Base-by-base conservation (phyloP, 2,888 invertebrate species). In the Sesia bembeciformis region DNA sequence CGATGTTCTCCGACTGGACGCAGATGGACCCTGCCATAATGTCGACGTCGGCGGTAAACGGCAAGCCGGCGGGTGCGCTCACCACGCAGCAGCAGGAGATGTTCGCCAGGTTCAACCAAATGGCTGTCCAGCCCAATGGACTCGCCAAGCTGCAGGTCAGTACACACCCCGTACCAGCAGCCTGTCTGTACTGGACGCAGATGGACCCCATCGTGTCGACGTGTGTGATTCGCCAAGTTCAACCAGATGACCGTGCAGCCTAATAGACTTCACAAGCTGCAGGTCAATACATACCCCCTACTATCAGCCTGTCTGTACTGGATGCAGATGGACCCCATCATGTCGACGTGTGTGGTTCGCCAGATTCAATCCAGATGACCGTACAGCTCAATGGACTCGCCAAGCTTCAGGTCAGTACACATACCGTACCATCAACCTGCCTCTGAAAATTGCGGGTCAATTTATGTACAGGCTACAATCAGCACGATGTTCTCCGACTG, bases 21-120 rank as follows among this genome's bases (percentile, higher is more conserved):
- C 93, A 95, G 64, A 93, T 97, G 91, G 98, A 98, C 91, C 97
- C 98, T 57, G 97, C 97, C 64, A 97, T 98, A 68, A 93, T 96
- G 79, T 93, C 94, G 60, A 94, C 93, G 61, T 93, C 93, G 60
- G 92, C 93, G 60, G 90, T 87, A 77, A 90, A 84, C 72, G 84
- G 84, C 67, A 90, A 81, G 66, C 60, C 58, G 56, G 54, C 60
- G 64, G 59, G 67, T 61, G 60, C 65, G 38, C 74, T 58, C 54
- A 62, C 60, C 52, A 63, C 53, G 53, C 62, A 56, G 59, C 85
- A 83, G 59, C 83, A 81, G 59, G 86, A 88, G 57, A 65, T 88
- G 58, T 84, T 85, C 71, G 82, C 85, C 41, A 70, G 88, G 38
- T 85, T 88, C 78, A 84, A 83, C 72, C 76, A 77, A 64, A 50